Conservation (phyloP, 2,797 vertebrate species). For the Margarornis squamiger region DNA sequence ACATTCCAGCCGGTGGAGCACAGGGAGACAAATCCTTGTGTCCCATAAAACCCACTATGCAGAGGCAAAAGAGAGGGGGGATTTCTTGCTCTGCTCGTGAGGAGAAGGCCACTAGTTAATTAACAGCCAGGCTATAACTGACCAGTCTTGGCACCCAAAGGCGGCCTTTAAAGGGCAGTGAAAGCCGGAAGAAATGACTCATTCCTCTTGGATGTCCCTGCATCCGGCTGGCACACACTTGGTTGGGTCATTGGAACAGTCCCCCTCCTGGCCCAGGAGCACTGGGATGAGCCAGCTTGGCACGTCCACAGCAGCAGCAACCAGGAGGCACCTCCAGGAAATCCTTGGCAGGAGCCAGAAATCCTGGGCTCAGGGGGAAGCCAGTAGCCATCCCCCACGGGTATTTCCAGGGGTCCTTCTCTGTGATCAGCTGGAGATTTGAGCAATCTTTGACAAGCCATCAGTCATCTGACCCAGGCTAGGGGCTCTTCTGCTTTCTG, state of each 20-base stretch:
- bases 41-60: not conserved
- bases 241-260: not conserved
- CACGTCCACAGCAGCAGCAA: not conserved
- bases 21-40: not conserved
- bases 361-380: not conserved
- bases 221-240: not conserved
- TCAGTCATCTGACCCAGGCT: not conserved
- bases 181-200: conserved; percentile 51
- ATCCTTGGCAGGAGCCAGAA: not conserved
- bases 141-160: not conserved
- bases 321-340: not conserved
- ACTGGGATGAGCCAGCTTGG: not conserved
- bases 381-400: accelerated
- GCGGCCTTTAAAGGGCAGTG: conserved; percentile 4
- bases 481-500: conserved; percentile 58
- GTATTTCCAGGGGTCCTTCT: not conserved
- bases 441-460: not conserved
- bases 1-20: not conserved
- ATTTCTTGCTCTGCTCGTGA: not conserved
- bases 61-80: not conserved
- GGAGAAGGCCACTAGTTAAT: not conserved
- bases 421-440: not conserved
- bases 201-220: conserved; percentile 4
- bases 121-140: not conserved
- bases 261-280: not conserved